phyloP scores from a whole-genome alignment of 2,113 vertebrate genomes.

The Crypturellus undulatus region DNA sequence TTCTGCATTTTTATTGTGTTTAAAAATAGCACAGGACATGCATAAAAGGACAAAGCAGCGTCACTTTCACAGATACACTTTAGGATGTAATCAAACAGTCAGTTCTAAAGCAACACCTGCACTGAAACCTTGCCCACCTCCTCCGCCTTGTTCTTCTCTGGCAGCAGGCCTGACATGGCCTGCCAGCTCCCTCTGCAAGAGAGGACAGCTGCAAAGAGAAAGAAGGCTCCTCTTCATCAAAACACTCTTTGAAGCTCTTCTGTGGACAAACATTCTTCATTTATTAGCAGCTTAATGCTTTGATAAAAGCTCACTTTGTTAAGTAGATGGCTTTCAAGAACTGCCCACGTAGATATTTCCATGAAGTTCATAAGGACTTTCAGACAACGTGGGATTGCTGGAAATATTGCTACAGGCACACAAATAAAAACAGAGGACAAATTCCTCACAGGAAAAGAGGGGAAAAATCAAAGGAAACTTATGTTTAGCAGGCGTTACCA shows the following conservation, averaged over 20 bases:
- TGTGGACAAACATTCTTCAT: slow-evolving; percentile 69
- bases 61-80: slow-evolving; percentile 34
- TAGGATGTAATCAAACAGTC: slow-evolving; percentile 36
- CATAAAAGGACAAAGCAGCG: slow-evolving; percentile 25
- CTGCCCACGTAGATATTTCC: slow-evolving; percentile 38
- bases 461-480: slow-evolving; percentile 45
- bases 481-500: neutral
- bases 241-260: slow-evolving; percentile 73
- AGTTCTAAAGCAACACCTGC: slow-evolving; percentile 66
- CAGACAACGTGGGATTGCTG: neutral
- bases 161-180: slow-evolving; percentile 29
- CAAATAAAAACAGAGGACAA: slow-evolving; percentile 28
- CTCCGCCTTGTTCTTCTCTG: slow-evolving; percentile 33
- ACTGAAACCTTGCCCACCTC: slow-evolving; percentile 26
- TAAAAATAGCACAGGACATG: slow-evolving; percentile 50
- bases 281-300: slow-evolving; percentile 72
- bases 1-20: neutral
- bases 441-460: neutral
- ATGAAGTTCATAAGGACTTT: slow-evolving; percentile 29
- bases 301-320: slow-evolving; percentile 76
- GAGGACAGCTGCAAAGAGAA: slow-evolving; percentile 66
- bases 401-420: slow-evolving; percentile 43
- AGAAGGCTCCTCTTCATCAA: slow-evolving; percentile 70
- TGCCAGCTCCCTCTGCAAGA: slow-evolving; percentile 27
- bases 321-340: slow-evolving; percentile 48